These are phyloP conservation scores for Escarpia spicata DNA, from an alignment of 2,888 invertebrate species.

Conservation along the genomic window DNA sequence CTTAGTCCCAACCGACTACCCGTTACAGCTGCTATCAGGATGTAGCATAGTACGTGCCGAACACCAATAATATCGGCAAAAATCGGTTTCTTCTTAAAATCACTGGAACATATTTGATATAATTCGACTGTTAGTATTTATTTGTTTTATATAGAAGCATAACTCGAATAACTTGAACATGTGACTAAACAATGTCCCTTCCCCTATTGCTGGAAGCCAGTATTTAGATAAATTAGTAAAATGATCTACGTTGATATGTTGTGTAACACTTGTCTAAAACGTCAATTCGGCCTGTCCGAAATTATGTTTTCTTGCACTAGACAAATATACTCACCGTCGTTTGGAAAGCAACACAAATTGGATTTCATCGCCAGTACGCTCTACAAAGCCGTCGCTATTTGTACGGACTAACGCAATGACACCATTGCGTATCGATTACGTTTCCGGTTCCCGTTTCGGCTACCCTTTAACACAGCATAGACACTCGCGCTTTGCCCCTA, in stretches of 20 bases:
- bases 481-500: not conserved
- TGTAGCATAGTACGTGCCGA: too few species aligned
- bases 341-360: not conserved
- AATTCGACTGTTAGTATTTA: too few species aligned
- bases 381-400: not conserved
- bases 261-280: not conserved
- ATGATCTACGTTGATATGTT: not conserved
- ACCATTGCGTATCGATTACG: not conserved
- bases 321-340: not conserved
- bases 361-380: not conserved
- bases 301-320: not conserved
- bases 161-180: too few species aligned
- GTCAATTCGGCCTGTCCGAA: not conserved
- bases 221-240: too few species aligned
- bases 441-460: not conserved
- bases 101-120: too few species aligned
- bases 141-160: too few species aligned
- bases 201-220: too few species aligned
- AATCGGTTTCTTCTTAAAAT: too few species aligned
- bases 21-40: too few species aligned
- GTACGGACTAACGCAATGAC: not conserved
- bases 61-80: too few species aligned
- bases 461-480: not conserved
- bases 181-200: too few species aligned
- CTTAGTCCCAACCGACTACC: too few species aligned